phyloP scores from a whole-genome alignment of 1,140 invertebrate genomes.

The Heliothis virescens region DNA sequence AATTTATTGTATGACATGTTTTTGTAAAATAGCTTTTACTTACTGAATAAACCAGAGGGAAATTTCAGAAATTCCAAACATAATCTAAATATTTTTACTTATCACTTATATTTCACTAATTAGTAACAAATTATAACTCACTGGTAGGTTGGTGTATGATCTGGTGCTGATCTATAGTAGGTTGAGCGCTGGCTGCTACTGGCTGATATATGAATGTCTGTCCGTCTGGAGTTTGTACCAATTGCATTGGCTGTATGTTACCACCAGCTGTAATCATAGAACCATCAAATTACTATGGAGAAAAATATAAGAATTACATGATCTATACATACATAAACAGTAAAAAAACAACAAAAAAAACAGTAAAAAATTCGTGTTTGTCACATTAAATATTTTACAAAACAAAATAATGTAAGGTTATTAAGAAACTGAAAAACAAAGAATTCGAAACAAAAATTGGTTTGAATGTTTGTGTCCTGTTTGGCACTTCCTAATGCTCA shows the following conservation, averaged over 20 bases:
- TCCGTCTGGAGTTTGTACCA: constrained; percentile 97
- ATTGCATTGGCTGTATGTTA: constrained; percentile 88
- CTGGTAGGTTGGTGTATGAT: constrained; percentile 78
- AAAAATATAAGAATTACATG: background rate
- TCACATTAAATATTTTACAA: no score
- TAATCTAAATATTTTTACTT: no score
- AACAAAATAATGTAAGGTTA: no score
- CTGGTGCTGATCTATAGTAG: constrained; percentile 78
- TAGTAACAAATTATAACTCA: constrained; percentile 45
- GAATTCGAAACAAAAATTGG: no score
- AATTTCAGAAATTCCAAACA: no score
- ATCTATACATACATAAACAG: no score
- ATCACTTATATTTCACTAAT: background rate
- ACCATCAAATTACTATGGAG: background rate
- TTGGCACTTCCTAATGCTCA: no score
- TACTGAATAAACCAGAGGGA: background rate
- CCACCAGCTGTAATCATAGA: constrained; percentile 63
- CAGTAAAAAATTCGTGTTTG: no score
- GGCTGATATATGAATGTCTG: constrained; percentile 97
- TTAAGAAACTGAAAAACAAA: no score
- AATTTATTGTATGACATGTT: background rate
- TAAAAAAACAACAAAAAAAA: no score
- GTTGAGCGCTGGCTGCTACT: constrained; percentile 61
- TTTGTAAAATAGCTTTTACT: background rate
- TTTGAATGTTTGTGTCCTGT: no score